Evolutionary conservation across 2,797 vertebrate genomes (phyloP), one percentile per base, ranked within the genome.

Genomic region (Apogon talboti): DNA sequence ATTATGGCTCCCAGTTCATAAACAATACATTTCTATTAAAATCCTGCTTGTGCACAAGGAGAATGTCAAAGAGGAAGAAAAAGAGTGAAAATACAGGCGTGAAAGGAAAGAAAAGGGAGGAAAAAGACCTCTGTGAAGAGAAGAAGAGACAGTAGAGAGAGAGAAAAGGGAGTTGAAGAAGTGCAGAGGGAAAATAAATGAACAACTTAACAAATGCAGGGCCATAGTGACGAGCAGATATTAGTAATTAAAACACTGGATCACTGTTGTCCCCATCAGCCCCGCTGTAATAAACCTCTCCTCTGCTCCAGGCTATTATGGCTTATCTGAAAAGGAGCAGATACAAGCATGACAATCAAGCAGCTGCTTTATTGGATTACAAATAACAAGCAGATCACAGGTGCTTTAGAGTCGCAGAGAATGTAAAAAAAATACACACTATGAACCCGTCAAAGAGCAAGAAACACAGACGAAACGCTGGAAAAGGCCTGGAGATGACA

Each of bases 11-110:
- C 58, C 73, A 79, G 86, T 89, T 93, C 89, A 92, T 91, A 91
- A 92, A 92, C 86, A 92, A 94, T 92, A 91, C 78, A 79, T 92
- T 89, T 91, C 84, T 81, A 91, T 92, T 92, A 89, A 84, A 84
- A 88, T 68, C 67, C 64, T 73, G 72, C 60, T 57, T 82, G 66
- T 71, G 78, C 55, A 59, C 60, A 47, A 65, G 72, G 49, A 62
- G 50, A 66, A 59, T 50, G 50, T 12, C n/a, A 41, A 21, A 56
- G 3, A 55, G 3, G 38, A 15, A 37, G n/a, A 35, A 35, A 49
- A 19, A 3, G 11, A 14, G 19, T 53, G 16, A 21, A 21, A 53
- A 41, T 21, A 11, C 2, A 19, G 11, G 1, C 2, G 13, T 0
- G 4, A 4, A 48, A 13, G 1, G 13, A 49, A 10, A 21, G 43